Conservation (phyloP, 92 coral and sea anemone genomes). For the Porites divaricata region DNA sequence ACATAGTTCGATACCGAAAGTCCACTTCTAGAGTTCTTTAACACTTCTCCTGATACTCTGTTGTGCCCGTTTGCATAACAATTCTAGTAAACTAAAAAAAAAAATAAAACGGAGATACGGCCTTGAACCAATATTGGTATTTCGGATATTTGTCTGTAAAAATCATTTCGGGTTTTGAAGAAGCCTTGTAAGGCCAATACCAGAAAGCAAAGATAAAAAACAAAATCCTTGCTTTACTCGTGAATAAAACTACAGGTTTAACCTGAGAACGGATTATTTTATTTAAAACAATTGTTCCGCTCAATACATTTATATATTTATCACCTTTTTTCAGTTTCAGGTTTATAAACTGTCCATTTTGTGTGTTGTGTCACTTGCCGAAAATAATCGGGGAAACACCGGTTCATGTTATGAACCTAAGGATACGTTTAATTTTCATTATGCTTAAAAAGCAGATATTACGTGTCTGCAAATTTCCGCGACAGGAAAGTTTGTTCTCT, state of each 20-base stretch:
- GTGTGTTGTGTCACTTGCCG: neutral
- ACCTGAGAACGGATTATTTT: neutral
- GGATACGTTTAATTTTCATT: neutral
- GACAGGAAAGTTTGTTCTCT: too few species aligned
- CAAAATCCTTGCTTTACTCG: neutral
- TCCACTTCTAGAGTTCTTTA: neutral
- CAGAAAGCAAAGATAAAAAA: neutral
- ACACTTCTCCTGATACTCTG: neutral
- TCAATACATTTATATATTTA: too few species aligned
- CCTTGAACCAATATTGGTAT: constrained; percentile 1
- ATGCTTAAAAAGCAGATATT: neutral
- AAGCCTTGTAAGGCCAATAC: constrained; percentile 16
- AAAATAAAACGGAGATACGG: neutral
- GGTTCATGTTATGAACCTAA: neutral
- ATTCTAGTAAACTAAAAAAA: too few species aligned
- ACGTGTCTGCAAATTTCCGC: too few species aligned
- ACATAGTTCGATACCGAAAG: neutral
- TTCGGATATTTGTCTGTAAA: constrained; percentile 15
- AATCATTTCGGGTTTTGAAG: constrained; percentile 10
- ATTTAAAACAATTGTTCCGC: neutral
- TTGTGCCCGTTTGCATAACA: neutral
- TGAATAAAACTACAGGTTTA: neutral
- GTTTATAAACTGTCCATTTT: neutral
- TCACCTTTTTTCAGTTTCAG: neutral
- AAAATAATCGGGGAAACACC: neutral